A percentile compares a stretch with the other conserved stretches of the same genome.
Evolutionary conservation across 2,797 vertebrate species (phyloP).

Genomic region (Novumbra hubbsi): DNA sequence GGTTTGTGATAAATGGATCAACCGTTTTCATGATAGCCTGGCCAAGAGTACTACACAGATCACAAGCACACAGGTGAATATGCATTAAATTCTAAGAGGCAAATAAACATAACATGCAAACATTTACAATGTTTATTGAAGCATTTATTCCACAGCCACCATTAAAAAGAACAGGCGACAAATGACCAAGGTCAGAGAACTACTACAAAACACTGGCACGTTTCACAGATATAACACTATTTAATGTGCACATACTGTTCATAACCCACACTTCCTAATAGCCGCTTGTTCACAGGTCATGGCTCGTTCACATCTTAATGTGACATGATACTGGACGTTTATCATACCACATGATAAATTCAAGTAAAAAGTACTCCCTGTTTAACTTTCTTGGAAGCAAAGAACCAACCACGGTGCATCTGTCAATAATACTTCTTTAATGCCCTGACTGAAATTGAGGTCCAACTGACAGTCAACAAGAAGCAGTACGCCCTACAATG

Average conservation of each 20-base stretch:
- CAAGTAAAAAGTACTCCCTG: background rate
- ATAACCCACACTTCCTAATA: conserved; percentile 10
- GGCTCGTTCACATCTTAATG: background rate
- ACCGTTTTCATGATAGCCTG: background rate
- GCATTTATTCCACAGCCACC: background rate
- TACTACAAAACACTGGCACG: background rate
- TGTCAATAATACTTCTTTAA: background rate
- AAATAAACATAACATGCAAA: background rate
- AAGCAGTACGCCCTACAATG: background rate
- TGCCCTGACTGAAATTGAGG: background rate
- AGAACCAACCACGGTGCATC: background rate
- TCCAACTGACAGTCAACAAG: background rate
- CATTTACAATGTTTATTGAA: conserved; percentile 2
- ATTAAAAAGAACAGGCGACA: background rate
- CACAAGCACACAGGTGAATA: background rate
- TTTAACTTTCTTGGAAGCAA: background rate
- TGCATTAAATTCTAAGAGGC: background rate
- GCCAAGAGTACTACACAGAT: background rate
- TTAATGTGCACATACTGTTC: background rate
- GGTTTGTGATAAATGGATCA: background rate
- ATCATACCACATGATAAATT: background rate
- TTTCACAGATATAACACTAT: background rate
- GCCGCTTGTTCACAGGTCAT: background rate
- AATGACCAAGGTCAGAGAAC: background rate
- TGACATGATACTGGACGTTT: background rate